Evolutionary conservation across 2,797 vertebrate genomes (phyloP).

Genomic region (Enteromius viviparus): DNA sequence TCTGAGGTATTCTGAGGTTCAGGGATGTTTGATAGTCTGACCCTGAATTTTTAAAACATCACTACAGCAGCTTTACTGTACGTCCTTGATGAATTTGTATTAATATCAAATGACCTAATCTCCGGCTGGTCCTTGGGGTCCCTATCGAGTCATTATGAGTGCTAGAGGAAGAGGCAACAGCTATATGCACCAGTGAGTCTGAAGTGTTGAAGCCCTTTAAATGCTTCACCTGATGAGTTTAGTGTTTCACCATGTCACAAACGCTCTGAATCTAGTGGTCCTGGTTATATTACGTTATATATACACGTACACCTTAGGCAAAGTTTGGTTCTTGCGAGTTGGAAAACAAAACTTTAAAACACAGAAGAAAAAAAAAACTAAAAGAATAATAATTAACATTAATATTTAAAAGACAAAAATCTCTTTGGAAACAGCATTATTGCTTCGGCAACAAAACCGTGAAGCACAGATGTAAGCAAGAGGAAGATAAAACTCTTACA

Average conservation of each 20-base stretch:
- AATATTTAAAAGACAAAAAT: slow-evolving; percentile 38
- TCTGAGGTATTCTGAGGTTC: slow-evolving; percentile 49
- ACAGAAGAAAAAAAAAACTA: slow-evolving; percentile 23
- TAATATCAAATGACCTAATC: slow-evolving; percentile 12
- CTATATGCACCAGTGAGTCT: slow-evolving; percentile 45
- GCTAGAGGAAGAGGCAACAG: slow-evolving; percentile 40
- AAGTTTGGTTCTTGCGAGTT: slow-evolving; percentile 51
- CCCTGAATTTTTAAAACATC: slow-evolving; percentile 42
- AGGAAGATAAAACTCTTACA: slow-evolving; percentile 44
- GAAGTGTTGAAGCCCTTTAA: slow-evolving; percentile 41
- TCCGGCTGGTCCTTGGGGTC: background rate
- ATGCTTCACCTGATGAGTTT: slow-evolving; percentile 29
- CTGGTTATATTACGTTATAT: slow-evolving; percentile 31
- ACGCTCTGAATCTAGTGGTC: slow-evolving; percentile 42
- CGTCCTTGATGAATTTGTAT: background rate
- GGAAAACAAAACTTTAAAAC: slow-evolving; percentile 17
- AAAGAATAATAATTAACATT: slow-evolving; percentile 39
- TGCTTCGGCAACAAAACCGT: slow-evolving; percentile 58
- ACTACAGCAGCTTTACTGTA: slow-evolving; percentile 25
- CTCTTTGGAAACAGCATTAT: slow-evolving; percentile 68
- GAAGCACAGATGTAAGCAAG: slow-evolving; percentile 42
- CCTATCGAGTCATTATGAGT: slow-evolving; percentile 29
- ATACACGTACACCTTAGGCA: slow-evolving; percentile 48
- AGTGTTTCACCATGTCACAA: slow-evolving; percentile 32
- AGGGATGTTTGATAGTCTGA: slow-evolving; percentile 35